phyloP scores from a whole-genome alignment of 2,888 invertebrate species.

The Apeira syringaria region DNA sequence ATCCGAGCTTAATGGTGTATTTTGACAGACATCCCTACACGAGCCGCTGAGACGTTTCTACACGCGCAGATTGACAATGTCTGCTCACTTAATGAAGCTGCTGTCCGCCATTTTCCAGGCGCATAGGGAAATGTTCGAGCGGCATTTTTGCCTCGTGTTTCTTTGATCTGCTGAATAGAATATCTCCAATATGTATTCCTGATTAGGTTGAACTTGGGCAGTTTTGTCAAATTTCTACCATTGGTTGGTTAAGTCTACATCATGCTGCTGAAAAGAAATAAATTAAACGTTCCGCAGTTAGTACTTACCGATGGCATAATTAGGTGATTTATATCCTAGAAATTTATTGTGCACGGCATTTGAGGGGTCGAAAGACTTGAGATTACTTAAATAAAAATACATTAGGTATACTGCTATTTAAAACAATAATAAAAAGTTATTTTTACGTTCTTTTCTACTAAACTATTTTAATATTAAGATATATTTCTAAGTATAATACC shows the following conservation, averaged over 20 bases:
- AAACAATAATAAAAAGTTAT: too few species aligned
- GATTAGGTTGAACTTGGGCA: constrained; percentile 6
- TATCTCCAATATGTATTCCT: constrained; percentile 13
- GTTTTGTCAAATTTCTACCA: background rate
- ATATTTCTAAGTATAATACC: too few species aligned
- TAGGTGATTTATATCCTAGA: too few species aligned
- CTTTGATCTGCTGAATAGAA: constrained; percentile 1
- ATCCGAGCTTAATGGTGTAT: constrained; percentile 48
- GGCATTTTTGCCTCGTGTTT: constrained; percentile 25
- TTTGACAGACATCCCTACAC: constrained; percentile 61
- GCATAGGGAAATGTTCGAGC: constrained; percentile 37
- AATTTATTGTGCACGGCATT: too few species aligned
- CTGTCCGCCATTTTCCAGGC: constrained; percentile 36
- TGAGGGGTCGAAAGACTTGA: too few species aligned
- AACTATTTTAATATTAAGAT: too few species aligned
- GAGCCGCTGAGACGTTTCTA: constrained; percentile 46
- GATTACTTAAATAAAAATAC: too few species aligned
- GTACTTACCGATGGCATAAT: too few species aligned
- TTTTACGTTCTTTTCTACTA: too few species aligned
- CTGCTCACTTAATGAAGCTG: constrained; percentile 60
- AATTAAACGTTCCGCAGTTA: too few species aligned
- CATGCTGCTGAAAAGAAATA: too few species aligned
- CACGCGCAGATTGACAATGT: constrained; percentile 66
- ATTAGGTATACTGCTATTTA: too few species aligned
- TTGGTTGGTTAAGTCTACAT: background rate